Evolutionary conservation across 2,113 vertebrate genomes (phyloP), one percentile per base, ranked within the genome.

Genomic region (Plecotus auritus): DNA sequence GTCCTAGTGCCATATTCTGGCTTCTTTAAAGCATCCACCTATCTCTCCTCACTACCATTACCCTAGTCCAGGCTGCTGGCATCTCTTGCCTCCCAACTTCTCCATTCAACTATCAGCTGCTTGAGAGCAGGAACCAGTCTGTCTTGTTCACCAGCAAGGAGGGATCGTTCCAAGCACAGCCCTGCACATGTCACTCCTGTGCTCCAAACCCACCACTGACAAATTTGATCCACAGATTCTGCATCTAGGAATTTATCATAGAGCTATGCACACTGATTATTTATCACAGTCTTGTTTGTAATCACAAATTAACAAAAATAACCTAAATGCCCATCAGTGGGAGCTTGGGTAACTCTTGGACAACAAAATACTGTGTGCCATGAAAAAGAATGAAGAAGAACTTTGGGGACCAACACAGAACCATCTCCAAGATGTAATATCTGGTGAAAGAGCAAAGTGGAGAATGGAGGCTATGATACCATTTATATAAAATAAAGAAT

Each of bases 41-140:
- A 37, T 61, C 30, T 28, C 42, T 37, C 28, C 26, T 82, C 7
- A 49, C 26, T 47, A 35, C 23, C 61, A 42, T 61, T 78, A 32
- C 23, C 42, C 77, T 77, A 40, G 14, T 30, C 37, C 40, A 73
- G 30, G 32, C 37, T 85, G 78, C 26, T 47, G 78, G 67, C 18
- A 64, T 84, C 49, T 90, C 69, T 90, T 69, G 54, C 64, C 74
- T 92, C 32, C 78, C 40, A 77, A 18, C 30, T 90, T 97, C 70
- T 90, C 40, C 56, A 37, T 83, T 54, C 56, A 74, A 37, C 73
- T 88, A 4, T 95, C 35, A 94, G 56, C 37, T 91, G 14, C 80
- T 93, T 78, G 69, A 74, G 54, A 86, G 28, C 61, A 78, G 16
- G 69, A 8, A 45, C 54, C 26, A n/a, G 45, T 69, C 47, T 69